A percentile compares a stretch with the other conserved stretches of the same genome.
phyloP scores from a whole-genome alignment of 2,113 vertebrate genomes.

The Poecilia latipinna region DNA sequence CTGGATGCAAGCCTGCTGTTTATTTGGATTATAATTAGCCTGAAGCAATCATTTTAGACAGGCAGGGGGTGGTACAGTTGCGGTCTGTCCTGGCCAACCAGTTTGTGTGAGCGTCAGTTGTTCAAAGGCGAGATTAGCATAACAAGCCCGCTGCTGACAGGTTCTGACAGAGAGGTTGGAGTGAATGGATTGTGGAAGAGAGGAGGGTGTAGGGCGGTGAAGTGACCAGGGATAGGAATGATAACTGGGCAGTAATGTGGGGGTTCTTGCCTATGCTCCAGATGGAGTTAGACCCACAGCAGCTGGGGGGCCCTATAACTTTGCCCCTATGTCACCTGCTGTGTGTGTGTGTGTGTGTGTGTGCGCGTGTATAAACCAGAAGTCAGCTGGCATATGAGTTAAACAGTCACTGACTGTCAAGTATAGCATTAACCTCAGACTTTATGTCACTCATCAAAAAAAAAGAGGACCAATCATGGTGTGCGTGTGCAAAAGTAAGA shows the following conservation, averaged over 20 bases:
- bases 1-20: conserved; percentile 11
- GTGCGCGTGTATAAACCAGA: conserved; percentile 14
- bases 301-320: conserved; percentile 88
- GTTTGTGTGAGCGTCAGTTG: conserved; percentile 82
- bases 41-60: conserved; percentile 35
- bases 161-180: conserved; percentile 50
- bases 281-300: conserved; percentile 83
- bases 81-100: conserved; percentile 82
- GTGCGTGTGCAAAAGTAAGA: neutral
- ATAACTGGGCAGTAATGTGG: conserved; percentile 36
- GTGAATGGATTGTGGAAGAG: conserved; percentile 61
- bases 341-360: conserved; percentile 20
- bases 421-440: conserved; percentile 35
- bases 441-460: conserved; percentile 47
- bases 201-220: conserved; percentile 59
- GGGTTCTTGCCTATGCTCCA: conserved; percentile 83
- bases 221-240: conserved; percentile 58
- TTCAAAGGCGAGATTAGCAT: conserved; percentile 90
- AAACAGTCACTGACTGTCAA: conserved; percentile 64
- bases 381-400: conserved; percentile 70
- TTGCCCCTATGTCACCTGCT: conserved; percentile 83
- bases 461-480: conserved; percentile 40
- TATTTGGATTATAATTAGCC: conserved; percentile 37
- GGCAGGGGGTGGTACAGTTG: conserved; percentile 33
- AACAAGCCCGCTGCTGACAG: conserved; percentile 85